Base-by-base conservation (phyloP, 2,113 vertebrate genomes). In the Trichechus manatus region DNA sequence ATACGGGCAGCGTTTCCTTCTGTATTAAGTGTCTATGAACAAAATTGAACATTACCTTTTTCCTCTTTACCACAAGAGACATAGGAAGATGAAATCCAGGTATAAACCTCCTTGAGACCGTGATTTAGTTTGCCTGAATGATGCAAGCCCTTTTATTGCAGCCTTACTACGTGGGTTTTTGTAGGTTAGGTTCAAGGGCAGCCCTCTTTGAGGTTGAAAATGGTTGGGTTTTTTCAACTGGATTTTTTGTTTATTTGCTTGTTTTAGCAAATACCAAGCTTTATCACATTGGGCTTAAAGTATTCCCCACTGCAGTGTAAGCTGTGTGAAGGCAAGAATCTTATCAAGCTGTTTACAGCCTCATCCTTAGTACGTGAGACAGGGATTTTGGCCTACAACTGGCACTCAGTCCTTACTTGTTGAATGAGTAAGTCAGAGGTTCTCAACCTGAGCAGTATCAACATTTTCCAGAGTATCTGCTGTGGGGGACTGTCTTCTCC, bases 31-130 rank as follows among this genome's bases (percentile, higher is more conserved):
- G 88, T 13, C 9, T 92, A 63, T 10, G 68, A 42, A 93, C 72
- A 90, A 92, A 50, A 39, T 90, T 93, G 80, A 94, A 50, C 93
- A 90, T 66, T 72, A 80, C 25, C 63, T 93, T 47, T 79, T 82
- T 86, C 47, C 6, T 84, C 81, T 93, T 94, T 89, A 47, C 59
- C 39, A 82, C 15, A 66, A 92, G 50, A 94, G 64, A 84, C 70
- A 80, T 15, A 90, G 9, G 59, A 89, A 93, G 33, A 61, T 70
- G 36, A 96, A 96, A 95, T 5, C 42, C 42, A 93, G 61, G 33
- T 47, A 59, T 81, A 17, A 39, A 89, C 22, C 42, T 7, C 22
- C 79, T 44, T 39, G 39, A 94, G 33, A 93, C 78, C 3, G 61
- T 80, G 86, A 87, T 89, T 75, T 70, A 87, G 91, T 95, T 94